These are phyloP conservation scores for Balaenoptera acutorostrata DNA, from an alignment of 2,113 vertebrate species.

Conservation along the genomic window DNA sequence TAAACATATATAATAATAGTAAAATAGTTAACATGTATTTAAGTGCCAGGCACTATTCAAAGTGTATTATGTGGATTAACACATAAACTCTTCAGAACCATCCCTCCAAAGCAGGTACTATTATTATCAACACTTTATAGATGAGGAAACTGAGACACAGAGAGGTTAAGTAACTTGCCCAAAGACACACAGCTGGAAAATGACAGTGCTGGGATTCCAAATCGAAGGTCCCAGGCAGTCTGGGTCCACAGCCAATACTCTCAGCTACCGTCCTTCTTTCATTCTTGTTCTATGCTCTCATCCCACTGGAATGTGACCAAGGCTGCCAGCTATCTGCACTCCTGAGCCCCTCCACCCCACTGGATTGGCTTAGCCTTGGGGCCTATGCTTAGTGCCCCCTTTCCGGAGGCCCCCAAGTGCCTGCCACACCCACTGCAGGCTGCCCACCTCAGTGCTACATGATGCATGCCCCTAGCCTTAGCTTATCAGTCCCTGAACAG, in stretches of 20 bases:
- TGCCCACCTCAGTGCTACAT: background rate
- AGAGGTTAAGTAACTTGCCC: background rate
- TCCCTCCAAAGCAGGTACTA: background rate
- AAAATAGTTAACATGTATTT: background rate
- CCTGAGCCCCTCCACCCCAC: background rate
- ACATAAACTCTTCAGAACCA: constrained; percentile 9
- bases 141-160: background rate
- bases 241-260: background rate
- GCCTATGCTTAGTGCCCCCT: background rate
- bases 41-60: background rate
- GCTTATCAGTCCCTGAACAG: background rate
- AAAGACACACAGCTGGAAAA: background rate
- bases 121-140: background rate
- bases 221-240: background rate
- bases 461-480: background rate
- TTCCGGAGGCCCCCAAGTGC: background rate
- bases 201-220: background rate
- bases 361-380: background rate
- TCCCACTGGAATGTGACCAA: background rate
- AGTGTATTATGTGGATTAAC: background rate
- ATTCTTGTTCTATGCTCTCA: background rate
- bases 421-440: background rate
- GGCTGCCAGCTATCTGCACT: background rate
- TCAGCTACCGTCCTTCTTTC: background rate
- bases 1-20: background rate